Conservation (phyloP, 2,113 vertebrate genomes). For the Crotophaga sulcirostris region DNA sequence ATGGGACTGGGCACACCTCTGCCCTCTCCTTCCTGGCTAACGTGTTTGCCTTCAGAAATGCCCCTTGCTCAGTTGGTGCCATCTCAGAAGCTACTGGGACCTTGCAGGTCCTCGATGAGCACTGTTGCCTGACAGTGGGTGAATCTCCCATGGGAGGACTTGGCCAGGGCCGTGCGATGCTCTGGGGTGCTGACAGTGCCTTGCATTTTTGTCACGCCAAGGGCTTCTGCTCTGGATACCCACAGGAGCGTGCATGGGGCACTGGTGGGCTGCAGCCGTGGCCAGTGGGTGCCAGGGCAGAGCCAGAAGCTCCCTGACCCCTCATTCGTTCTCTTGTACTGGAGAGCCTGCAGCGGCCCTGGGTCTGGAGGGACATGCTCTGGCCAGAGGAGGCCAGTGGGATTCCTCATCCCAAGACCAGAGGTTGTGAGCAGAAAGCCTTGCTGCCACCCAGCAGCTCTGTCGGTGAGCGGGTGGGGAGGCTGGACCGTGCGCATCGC, state of each 20-base stretch:
- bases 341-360: background rate
- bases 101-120: background rate
- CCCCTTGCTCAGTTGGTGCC: background rate
- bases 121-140: rapidly evolving
- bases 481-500: background rate
- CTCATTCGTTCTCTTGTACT: background rate
- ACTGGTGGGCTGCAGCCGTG: background rate
- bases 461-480: rapidly evolving
- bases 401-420: background rate
- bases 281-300: background rate
- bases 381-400: background rate
- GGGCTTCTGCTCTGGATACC: background rate
- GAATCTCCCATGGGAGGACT: background rate
- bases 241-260: rapidly evolving
- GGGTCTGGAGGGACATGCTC: rapidly evolving
- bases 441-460: rapidly evolving
- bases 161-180: rapidly evolving
- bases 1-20: background rate
- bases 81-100: background rate
- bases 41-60: background rate
- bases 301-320: background rate
- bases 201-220: background rate
- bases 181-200: background rate
- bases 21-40: background rate
- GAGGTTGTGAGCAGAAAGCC: rapidly evolving